These are phyloP conservation scores for Rhynchophorus ferrugineus DNA, from an alignment of 1,140 invertebrate genomes.

Conservation along the genomic window DNA sequence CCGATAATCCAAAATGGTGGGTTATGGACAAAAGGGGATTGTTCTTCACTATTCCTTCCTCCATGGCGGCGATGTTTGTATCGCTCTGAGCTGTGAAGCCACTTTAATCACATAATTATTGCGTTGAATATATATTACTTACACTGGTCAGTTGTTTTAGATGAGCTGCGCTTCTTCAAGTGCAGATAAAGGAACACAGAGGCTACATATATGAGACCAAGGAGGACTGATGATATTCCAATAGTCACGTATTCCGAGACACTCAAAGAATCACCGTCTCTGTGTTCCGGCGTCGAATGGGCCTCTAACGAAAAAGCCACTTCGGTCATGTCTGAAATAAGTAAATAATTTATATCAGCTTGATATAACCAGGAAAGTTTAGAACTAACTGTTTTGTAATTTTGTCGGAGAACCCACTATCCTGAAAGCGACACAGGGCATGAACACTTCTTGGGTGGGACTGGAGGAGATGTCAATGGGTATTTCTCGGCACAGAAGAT, in stretches of 20 bases:
- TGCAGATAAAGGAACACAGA: slow-evolving; percentile 75
- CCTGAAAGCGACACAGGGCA: slow-evolving; percentile 75
- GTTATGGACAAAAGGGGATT: slow-evolving; percentile 59
- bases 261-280: slow-evolving; percentile 47
- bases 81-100: slow-evolving; percentile 28
- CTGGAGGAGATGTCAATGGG: slow-evolving; percentile 44
- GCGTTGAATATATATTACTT: slow-evolving; percentile 1
- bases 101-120: neutral
- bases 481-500: slow-evolving; percentile 71
- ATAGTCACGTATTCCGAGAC: slow-evolving; percentile 72
- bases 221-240: slow-evolving; percentile 66
- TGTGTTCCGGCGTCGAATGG: slow-evolving; percentile 45
- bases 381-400: slow-evolving; percentile 53
- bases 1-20: slow-evolving; percentile 49
- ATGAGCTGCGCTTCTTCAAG: slow-evolving; percentile 40
- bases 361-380: neutral
- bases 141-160: slow-evolving; percentile 23
- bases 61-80: slow-evolving; percentile 35
- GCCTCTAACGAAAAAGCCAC: slow-evolving; percentile 63
- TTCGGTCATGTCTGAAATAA: slow-evolving; percentile 62
- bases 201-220: slow-evolving; percentile 75
- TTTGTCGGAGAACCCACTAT: slow-evolving; percentile 69
- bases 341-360: slow-evolving; percentile 1
- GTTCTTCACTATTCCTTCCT: slow-evolving; percentile 62
- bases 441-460: slow-evolving; percentile 53